phyloP scores from a whole-genome alignment of 2,888 invertebrate genomes.

The Spatulosminthurus flaviceps region DNA sequence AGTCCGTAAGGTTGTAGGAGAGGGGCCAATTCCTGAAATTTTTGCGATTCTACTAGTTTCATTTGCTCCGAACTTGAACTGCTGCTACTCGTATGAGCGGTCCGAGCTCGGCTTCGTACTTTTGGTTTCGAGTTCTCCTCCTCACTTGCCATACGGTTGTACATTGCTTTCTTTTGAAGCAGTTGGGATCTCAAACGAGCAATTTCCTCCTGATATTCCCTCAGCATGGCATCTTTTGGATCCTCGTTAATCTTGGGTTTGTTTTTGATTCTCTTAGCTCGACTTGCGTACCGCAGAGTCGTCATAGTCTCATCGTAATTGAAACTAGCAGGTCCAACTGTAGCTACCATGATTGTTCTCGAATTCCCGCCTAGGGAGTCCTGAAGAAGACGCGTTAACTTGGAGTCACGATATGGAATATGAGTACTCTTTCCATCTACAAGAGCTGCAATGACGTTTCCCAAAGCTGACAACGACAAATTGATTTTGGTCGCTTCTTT shows the following conservation, averaged over 20 bases:
- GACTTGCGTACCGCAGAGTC: constrained; percentile 93
- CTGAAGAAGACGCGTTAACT: constrained; percentile 92
- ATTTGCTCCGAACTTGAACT: constrained; percentile 30
- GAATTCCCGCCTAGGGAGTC: constrained; percentile 99
- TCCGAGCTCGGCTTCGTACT: constrained; percentile 33
- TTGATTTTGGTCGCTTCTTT: constrained; percentile 98
- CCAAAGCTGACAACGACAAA: constrained; percentile 94
- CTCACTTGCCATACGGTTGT: constrained; percentile 21
- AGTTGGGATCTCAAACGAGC: constrained; percentile 71
- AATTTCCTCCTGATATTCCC: constrained; percentile 96
- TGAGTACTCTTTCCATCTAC: constrained; percentile 89
- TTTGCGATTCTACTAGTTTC: constrained; percentile 55
- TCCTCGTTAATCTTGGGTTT: constrained; percentile 98
- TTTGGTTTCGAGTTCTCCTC: constrained; percentile 29
- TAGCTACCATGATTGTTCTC: constrained; percentile 99
- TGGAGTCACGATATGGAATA: constrained; percentile 97
- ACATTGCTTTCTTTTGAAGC: constrained; percentile 48
- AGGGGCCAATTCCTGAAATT: constrained; percentile 58
- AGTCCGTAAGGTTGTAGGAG: constrained; percentile 61
- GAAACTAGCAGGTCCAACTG: constrained; percentile 96
- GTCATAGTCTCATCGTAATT: constrained; percentile 98
- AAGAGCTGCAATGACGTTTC: constrained; percentile 97
- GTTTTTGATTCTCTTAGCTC: constrained; percentile 99
- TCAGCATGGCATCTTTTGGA: constrained; percentile 95
- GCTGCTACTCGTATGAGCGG: constrained; percentile 16